Evolutionary conservation across 2,888 invertebrate genomes (phyloP), one percentile per base, ranked within the genome.

Genomic region (Harmothoe impar): DNA sequence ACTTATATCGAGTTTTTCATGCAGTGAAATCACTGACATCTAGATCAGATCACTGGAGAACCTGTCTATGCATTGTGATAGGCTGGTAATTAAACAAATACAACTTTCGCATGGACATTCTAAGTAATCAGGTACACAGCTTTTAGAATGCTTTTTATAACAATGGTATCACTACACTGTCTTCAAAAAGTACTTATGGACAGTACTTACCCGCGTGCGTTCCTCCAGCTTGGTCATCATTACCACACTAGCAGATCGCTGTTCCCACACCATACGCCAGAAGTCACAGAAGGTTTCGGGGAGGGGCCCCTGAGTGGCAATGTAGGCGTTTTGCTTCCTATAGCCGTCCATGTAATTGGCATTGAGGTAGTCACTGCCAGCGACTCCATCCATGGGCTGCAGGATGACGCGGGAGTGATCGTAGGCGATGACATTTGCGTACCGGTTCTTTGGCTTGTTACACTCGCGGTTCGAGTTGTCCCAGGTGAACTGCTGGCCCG

Each of bases 181-280:
- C n/a, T n/a, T n/a, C n/a, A n/a, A n/a, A n/a, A n/a, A n/a, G n/a
- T n/a, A n/a, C n/a, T n/a, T n/a, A n/a, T n/a, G n/a, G n/a, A 62
- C 1, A n/a, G 12, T 23, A 81, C 94, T 81, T 90, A 95, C 98
- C 94, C 99, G 97, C 0, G 99, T 98, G 90, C 99, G 97, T 95
- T 99, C 99, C 96, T 99, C 99, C 91, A 99, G 96, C 94, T 99
- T 98, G 0, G 99, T 99, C 98, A 99, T 99, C 99, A 99, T 99
- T 0, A 99, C 99, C 93, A 99, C 98, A 0, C 98, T 99, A 20
- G 98, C 97, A 5, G 98, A 98, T 93, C 98, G 97, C 92, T 99
- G 97, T 96, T 99, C 99, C 99, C 99, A 99, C 94, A 99, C 98
- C 99, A 99, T 99, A 92, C 99, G 97, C 99, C 99, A 99, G 96